Conservation (phyloP, 2,113 vertebrate species). For the Daubentonia madagascariensis region DNA sequence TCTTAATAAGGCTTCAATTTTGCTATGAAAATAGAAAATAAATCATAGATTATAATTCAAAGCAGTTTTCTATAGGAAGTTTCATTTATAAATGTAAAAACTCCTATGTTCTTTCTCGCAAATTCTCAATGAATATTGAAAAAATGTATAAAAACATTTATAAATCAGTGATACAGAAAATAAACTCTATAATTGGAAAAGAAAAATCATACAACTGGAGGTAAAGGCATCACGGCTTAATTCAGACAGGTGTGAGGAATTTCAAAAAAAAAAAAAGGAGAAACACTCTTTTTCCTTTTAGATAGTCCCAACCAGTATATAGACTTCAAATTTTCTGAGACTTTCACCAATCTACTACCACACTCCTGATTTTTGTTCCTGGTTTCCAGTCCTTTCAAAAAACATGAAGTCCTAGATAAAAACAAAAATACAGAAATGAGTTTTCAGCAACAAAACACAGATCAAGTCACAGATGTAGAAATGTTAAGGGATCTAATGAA, state of each 20-base stretch:
- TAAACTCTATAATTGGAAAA: not conserved
- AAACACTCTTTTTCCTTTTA: not conserved
- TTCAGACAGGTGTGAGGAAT: not conserved
- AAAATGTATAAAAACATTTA: not conserved
- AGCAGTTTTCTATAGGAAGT: not conserved
- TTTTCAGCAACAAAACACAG: not conserved
- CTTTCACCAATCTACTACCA: conserved; percentile 38
- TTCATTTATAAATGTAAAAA: conserved; percentile 17
- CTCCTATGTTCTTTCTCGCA: not conserved
- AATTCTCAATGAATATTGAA: not conserved
- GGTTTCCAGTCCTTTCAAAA: conserved; percentile 83
- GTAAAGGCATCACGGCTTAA: not conserved
- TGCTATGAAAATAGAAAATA: not conserved
- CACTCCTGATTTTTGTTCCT: not conserved
- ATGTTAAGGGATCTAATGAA: not conserved
- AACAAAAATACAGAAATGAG: conserved; percentile 50
- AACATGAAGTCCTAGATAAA: conserved; percentile 92
- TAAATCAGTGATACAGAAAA: not conserved
- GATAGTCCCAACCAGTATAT: not conserved
- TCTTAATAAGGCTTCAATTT: not conserved
- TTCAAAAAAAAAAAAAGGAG: not conserved
- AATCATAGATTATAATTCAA: not conserved
- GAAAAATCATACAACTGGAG: not conserved
- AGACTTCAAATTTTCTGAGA: not conserved
- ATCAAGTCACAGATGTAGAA: not conserved